These are phyloP conservation scores for Rhodeus uyekii DNA, from an alignment of 2,797 vertebrate species.

Conservation along the genomic window DNA sequence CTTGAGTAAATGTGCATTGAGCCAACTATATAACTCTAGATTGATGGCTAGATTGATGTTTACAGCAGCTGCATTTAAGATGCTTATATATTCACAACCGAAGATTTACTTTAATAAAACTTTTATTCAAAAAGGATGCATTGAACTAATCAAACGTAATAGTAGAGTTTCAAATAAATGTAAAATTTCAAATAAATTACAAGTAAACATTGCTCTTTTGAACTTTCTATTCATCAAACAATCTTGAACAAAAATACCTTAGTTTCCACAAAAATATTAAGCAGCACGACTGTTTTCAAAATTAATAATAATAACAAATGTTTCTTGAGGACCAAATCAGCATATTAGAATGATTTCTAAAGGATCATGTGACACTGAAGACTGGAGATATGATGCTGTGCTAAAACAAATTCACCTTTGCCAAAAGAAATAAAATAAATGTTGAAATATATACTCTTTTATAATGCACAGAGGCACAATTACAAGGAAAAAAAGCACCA, in stretches of 20 bases:
- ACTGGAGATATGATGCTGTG: background rate
- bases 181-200: background rate
- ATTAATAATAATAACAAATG: background rate
- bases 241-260: too few species aligned
- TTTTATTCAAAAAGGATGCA: background rate
- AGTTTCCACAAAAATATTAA: background rate
- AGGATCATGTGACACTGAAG: background rate
- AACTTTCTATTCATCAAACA: too few species aligned
- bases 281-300: background rate
- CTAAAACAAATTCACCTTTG: background rate
- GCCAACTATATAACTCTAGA: background rate
- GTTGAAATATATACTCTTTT: background rate
- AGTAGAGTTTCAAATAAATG: background rate
- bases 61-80: background rate
- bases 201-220: too few species aligned
- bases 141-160: background rate
- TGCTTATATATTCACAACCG: background rate
- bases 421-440: background rate
- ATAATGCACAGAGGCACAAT: background rate
- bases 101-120: background rate
- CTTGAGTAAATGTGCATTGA: background rate
- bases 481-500: background rate
- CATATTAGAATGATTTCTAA: background rate
- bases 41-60: background rate
- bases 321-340: background rate